These are phyloP conservation scores for Aleadryas rufinucha DNA, from an alignment of 2,113 vertebrate species.

Conservation along the genomic window DNA sequence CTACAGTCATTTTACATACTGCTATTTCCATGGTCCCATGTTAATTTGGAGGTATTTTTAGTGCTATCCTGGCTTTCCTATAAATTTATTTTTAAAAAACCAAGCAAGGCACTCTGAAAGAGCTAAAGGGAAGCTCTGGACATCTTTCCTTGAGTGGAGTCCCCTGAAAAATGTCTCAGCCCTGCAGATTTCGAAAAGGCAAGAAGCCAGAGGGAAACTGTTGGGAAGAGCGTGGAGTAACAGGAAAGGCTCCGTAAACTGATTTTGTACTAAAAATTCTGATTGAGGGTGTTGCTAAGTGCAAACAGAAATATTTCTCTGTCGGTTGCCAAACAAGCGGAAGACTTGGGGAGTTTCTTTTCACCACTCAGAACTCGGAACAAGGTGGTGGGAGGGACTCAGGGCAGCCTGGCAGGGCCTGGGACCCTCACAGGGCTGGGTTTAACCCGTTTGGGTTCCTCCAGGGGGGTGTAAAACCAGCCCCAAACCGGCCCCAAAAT, in stretches of 20 bases:
- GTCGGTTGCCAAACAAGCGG: neutral
- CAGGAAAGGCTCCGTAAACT: neutral
- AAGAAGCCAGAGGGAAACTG: neutral
- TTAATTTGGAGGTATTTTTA: neutral
- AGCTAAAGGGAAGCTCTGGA: neutral
- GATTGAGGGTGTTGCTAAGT: slow-evolving; percentile 15
- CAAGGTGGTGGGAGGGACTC: neutral
- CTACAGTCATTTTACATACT: neutral
- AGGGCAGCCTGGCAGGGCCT: neutral
- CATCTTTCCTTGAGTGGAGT: neutral
- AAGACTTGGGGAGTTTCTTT: neutral
- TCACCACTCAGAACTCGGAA: neutral
- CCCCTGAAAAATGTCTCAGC: neutral
- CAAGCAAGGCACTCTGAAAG: neutral
- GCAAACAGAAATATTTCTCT: slow-evolving; percentile 43
- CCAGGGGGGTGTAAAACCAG: neutral
- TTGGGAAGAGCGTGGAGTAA: neutral
- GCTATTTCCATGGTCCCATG: neutral
- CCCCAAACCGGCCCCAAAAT: neutral
- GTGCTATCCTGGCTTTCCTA: neutral
- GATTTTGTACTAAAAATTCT: neutral
- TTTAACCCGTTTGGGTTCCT: neutral
- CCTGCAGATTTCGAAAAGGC: neutral
- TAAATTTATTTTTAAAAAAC: neutral
- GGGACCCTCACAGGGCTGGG: neutral